Evolutionary conservation across 1,140 invertebrate species (phyloP), one percentile per base, ranked within the genome.

Genomic region (Heliconius hewitsoni): DNA sequence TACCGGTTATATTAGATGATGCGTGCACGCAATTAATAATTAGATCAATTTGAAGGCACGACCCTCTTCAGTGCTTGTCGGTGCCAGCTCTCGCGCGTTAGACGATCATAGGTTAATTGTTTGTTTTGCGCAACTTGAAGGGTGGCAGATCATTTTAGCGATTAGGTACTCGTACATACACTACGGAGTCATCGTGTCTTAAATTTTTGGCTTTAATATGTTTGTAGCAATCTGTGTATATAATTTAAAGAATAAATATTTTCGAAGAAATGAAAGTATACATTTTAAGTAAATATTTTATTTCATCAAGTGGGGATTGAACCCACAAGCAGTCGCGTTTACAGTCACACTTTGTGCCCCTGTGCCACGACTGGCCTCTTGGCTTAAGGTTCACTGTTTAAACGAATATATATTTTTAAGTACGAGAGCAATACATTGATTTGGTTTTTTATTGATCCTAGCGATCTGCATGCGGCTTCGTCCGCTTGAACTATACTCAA

Each of bases 61-160:
- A 86, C 88, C 88, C 87, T 85, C 80, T 86, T 82, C 82, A 83
- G 88, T 90, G 82, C 89, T 89, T 82, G 86, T 83, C 84, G 77
- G 89, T 90, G 71, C 89, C 87, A 85, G 82, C 73, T 72, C 71
- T 39, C 18, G 23, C 71, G 70, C 75, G 74, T 76, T 73, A 77
- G 75, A 82, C 78, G 79, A 74, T 73, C 77, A 72, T 73, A 60
- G 73, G 71, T 50, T 75, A 78, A 81, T 82, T 82, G 70, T 77
- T 77, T 82, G 74, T 79, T 73, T 76, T 76, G 78, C 55, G 57
- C 3, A 73, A 78, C 71, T 60, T 72, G 71, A 71, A 76, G 76
- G 76, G 76, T 77, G 39, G 39, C 9, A 72, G 76, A 77, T 77
- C 72, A 52, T 77, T 77, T 77, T 55, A 70, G 55, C 34, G 57